These are phyloP conservation scores for Arvicanthis niloticus DNA, from an alignment of 2,113 vertebrate genomes.

Conservation along the genomic window DNA sequence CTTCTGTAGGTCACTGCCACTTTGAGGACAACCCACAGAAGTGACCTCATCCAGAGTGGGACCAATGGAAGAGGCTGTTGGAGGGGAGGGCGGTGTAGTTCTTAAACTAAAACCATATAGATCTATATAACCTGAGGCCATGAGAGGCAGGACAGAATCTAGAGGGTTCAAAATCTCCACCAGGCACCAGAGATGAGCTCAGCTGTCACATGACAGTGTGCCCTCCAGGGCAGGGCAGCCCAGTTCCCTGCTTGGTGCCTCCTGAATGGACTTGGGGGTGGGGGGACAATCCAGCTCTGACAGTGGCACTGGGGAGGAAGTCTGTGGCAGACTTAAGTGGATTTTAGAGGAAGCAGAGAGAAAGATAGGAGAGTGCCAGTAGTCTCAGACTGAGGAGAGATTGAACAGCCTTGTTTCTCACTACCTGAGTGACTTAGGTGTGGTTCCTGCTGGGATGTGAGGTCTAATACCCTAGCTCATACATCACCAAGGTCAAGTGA, in stretches of 20 bases:
- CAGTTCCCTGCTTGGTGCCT: accelerated
- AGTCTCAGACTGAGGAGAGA: neutral
- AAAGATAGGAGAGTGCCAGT: accelerated
- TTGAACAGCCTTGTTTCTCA: accelerated
- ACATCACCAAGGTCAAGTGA: neutral
- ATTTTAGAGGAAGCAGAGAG: neutral
- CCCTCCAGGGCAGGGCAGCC: neutral
- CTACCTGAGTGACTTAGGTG: too few relatives aligned
- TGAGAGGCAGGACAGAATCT: neutral
- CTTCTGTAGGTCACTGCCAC: neutral
- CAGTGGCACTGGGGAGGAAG: neutral
- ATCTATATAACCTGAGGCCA: too few relatives aligned
- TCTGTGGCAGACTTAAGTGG: too few relatives aligned
- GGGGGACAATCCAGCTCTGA: neutral
- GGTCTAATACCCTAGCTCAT: too few relatives aligned
- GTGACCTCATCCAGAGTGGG: neutral
- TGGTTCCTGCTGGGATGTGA: neutral
- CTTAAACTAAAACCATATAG: neutral
- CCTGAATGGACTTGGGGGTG: accelerated
- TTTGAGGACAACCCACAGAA: neutral
- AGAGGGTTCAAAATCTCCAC: neutral
- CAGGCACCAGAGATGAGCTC: neutral
- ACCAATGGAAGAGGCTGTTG: neutral
- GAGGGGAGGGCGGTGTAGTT: neutral
- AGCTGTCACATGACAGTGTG: neutral